phyloP scores from a whole-genome alignment of 2,797 vertebrate species.

The Pseudotriccus pelzelni region DNA sequence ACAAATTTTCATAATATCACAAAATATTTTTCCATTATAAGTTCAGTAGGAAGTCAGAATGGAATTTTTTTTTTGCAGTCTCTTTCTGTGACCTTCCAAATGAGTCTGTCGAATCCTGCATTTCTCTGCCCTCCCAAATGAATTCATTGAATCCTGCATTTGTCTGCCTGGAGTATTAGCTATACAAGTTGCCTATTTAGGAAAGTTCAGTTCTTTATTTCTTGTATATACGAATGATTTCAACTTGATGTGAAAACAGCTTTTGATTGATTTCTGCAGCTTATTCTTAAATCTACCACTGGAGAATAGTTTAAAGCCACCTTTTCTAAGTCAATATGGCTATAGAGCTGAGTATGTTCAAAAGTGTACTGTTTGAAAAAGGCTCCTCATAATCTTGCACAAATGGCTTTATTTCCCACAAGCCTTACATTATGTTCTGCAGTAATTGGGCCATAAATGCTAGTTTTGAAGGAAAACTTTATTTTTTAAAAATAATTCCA shows the following conservation, averaged over 20 bases:
- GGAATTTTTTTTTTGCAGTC: background rate
- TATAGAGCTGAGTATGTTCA: background rate
- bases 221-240: background rate
- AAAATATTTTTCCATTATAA: background rate
- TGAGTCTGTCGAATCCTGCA: background rate
- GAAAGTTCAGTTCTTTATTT: background rate
- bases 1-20: background rate
- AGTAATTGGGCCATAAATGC: slow-evolving; percentile 22
- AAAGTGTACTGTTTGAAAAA: background rate
- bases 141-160: background rate
- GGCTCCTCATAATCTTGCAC: background rate
- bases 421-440: background rate
- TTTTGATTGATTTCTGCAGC: background rate
- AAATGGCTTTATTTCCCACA: slow-evolving; percentile 18
- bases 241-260: background rate
- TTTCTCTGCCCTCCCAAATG: background rate
- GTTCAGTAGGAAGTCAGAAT: background rate
- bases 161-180: background rate
- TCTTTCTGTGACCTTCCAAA: slow-evolving; percentile 3
- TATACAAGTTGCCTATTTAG: background rate
- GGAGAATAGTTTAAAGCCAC: background rate
- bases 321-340: background rate
- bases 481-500: slow-evolving; percentile 41
- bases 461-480: background rate
- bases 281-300: background rate